These are phyloP conservation scores for Calcarius lapponicus DNA, from an alignment of 2,797 vertebrate genomes.

Conservation along the genomic window DNA sequence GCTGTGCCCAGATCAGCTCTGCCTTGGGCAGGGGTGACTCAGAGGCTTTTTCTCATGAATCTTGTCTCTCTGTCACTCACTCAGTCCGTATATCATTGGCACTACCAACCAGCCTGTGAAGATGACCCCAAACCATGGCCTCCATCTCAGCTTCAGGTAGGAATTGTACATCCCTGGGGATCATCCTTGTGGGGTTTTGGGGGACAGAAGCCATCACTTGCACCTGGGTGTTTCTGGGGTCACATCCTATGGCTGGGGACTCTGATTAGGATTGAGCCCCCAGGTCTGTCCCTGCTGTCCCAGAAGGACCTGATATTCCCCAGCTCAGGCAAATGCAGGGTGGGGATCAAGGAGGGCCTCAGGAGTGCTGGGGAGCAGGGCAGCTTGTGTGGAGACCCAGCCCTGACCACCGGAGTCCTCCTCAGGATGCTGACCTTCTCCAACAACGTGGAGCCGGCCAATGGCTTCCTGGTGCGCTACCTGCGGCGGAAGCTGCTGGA, in stretches of 20 bases:
- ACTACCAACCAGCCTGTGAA: constrained; percentile 96
- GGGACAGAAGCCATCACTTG: not conserved
- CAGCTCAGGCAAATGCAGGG: not conserved
- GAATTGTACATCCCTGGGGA: not conserved
- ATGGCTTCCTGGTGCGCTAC: constrained; percentile 93
- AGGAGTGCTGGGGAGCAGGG: not conserved
- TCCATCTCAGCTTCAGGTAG: constrained; percentile 97
- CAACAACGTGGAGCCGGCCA: constrained; percentile 95
- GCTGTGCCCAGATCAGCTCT: not conserved
- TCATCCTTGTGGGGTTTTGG: not conserved
- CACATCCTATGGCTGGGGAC: not conserved
- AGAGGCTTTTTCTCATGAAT: not conserved
- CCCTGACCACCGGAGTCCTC: not conserved
- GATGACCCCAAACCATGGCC: constrained; percentile 93
- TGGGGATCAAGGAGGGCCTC: not conserved
- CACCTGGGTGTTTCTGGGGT: not conserved
- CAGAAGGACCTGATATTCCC: not conserved
- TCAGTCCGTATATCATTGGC: constrained; percentile 94
- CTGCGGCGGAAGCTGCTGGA: constrained; percentile 93
- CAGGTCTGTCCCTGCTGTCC: not conserved
- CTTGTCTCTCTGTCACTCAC: not conserved
- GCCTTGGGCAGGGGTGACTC: rapidly evolving
- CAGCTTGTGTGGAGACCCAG: not conserved
- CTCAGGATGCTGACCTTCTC: constrained; percentile 94
- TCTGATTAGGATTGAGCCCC: not conserved